Conservation (phyloP, 2,113 vertebrate species). For the Python bivittatus region DNA sequence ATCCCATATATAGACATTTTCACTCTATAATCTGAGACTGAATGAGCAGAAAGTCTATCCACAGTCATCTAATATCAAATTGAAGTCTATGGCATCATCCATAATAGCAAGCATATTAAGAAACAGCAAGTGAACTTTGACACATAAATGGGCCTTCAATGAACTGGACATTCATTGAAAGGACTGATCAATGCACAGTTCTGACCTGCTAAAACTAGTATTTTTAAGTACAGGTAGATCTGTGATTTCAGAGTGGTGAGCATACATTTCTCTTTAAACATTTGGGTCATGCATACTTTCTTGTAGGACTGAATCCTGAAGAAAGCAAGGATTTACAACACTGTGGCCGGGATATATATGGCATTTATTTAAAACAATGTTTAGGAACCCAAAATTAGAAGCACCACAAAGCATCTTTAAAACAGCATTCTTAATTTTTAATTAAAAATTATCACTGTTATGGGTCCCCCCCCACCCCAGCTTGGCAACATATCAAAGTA, state of each 20-base stretch:
- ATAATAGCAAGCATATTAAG: not conserved
- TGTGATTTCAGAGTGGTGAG: conserved; percentile 35
- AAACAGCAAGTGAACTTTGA: not conserved
- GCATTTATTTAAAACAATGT: not conserved
- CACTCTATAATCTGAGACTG: not conserved
- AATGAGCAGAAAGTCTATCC: not conserved
- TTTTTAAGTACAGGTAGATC: not conserved
- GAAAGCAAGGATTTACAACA: conserved; percentile 39
- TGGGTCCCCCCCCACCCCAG: conserved; percentile 6
- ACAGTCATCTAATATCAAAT: not conserved
- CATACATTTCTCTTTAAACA: not conserved
- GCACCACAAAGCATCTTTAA: conserved; percentile 54
- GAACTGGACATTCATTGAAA: not conserved
- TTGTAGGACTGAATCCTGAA: not conserved
- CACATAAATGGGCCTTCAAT: accelerated
- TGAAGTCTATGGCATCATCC: not conserved
- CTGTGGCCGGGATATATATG: not conserved
- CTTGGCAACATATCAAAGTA: conserved; percentile 69
- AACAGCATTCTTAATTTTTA: conserved; percentile 49
- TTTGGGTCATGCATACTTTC: not conserved
- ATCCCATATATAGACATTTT: not conserved
- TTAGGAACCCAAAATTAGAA: conserved; percentile 56
- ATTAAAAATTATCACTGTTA: conserved; percentile 62
- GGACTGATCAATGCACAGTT: not conserved
- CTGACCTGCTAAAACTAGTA: not conserved